Evolutionary conservation across 2,797 vertebrate species (phyloP).

Genomic region (Malurus leucopterus): DNA sequence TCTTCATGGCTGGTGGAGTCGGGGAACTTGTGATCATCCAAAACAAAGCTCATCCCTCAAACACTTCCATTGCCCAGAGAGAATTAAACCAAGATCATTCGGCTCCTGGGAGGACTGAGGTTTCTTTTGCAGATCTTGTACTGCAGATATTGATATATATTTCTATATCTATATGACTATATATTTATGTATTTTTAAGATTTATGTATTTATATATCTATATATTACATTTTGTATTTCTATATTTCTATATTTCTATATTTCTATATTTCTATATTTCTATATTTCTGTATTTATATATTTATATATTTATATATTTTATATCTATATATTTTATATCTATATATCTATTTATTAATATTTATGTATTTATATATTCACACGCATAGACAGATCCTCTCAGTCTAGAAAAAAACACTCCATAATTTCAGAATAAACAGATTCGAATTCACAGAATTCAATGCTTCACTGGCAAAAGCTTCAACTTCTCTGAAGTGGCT

Average conservation of each 20-base stretch:
- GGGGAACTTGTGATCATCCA: neutral
- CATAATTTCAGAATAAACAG: neutral
- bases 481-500: neutral
- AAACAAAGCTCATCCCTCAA: neutral
- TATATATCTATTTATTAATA: too few relatives aligned
- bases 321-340: neutral
- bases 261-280: too few relatives aligned
- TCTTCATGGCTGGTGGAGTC: neutral
- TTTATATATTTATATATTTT: too few relatives aligned
- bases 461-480: neutral
- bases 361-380: neutral
- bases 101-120: neutral
- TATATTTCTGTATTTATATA: too few relatives aligned
- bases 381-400: fast-evolving
- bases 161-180: neutral
- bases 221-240: too few relatives aligned
- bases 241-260: too few relatives aligned
- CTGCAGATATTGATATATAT: too few relatives aligned
- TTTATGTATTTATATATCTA: neutral
- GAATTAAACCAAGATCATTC: neutral
- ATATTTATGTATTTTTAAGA: too few relatives aligned
- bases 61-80: neutral
- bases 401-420: neutral
- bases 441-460: neutral
- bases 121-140: neutral